phyloP scores from a whole-genome alignment of 1,140 invertebrate genomes.

The Microplitis mediator region DNA sequence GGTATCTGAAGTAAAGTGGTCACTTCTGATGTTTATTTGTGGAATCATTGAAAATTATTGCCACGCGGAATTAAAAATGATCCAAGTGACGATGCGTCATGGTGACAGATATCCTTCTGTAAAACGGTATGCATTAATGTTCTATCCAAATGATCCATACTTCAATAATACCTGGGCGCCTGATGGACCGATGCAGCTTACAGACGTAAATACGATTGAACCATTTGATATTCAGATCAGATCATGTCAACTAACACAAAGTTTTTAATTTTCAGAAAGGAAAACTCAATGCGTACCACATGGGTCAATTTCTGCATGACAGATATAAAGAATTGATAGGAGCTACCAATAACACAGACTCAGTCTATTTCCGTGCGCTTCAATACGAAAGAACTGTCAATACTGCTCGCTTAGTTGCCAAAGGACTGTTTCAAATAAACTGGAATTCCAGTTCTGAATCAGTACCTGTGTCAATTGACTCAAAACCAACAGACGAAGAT shows the following conservation, averaged over 20 bases:
- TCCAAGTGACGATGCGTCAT: conserved; percentile 40
- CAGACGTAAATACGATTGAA: conserved; percentile 22
- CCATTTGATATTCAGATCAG: too few species aligned
- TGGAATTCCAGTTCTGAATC: conserved; percentile 26
- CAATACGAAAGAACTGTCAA: conserved; percentile 11
- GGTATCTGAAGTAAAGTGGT: too few species aligned
- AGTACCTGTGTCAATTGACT: conserved; percentile 22
- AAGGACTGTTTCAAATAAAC: conserved; percentile 25
- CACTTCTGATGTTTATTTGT: too few species aligned
- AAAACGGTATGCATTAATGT: conserved; percentile 6
- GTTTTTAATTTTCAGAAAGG: conserved; percentile 19
- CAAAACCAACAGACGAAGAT: not conserved
- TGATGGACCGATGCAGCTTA: conserved; percentile 39
- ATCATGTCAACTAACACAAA: too few species aligned
- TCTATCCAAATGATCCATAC: conserved; percentile 45
- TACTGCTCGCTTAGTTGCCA: conserved; percentile 24
- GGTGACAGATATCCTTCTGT: conserved; percentile 52
- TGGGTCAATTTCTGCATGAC: conserved; percentile 23
- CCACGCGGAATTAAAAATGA: conserved; percentile 14
- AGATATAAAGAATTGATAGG: conserved; percentile 23
- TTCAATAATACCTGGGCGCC: conserved; percentile 42
- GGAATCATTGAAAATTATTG: not conserved
- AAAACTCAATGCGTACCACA: conserved; percentile 14
- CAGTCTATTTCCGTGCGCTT: conserved; percentile 20
- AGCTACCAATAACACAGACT: not conserved